These are phyloP conservation scores for Manduca sexta DNA, from an alignment of 1,140 invertebrate species.

Conservation along the genomic window DNA sequence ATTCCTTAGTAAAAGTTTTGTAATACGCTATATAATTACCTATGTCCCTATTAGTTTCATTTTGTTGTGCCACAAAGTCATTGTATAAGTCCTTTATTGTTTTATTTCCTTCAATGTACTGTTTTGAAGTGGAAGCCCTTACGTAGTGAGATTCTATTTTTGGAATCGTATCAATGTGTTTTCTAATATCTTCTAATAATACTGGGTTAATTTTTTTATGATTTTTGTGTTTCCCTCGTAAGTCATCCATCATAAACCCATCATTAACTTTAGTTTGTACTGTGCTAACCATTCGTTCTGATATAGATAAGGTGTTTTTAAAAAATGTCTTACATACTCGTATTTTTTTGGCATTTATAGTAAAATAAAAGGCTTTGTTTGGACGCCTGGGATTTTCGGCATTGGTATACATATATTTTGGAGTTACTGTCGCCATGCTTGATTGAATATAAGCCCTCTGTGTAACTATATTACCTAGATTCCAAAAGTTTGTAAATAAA, in stretches of 20 bases:
- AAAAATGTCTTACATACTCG: slow-evolving; percentile 12
- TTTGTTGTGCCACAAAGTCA: slow-evolving; percentile 18
- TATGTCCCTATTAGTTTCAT: not conserved
- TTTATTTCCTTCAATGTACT: slow-evolving; percentile 32
- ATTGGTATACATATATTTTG: slow-evolving; percentile 16
- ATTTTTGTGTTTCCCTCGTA: not conserved
- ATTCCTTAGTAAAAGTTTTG: slow-evolving; percentile 38
- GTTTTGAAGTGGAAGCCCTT: slow-evolving; percentile 17
- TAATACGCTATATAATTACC: slow-evolving; percentile 1
- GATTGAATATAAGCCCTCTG: slow-evolving; percentile 8
- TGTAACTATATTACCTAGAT: not conserved
- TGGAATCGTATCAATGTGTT: slow-evolving; percentile 1
- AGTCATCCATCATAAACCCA: slow-evolving; percentile 1
- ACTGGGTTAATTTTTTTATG: not conserved
- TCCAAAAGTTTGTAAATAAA: slow-evolving; percentile 1
- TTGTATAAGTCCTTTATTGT: slow-evolving; percentile 27
- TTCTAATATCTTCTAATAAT: not conserved
- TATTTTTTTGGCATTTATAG: slow-evolving; percentile 6
- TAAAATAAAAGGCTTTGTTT: slow-evolving; percentile 16
- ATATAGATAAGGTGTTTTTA: not conserved
- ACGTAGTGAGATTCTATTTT: slow-evolving; percentile 1
- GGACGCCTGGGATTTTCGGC: slow-evolving; percentile 6
- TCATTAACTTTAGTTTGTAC: slow-evolving; percentile 1
- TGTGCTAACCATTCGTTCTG: not conserved
- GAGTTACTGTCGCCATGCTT: slow-evolving; percentile 4